A percentile compares a stretch with the other conserved stretches of the same genome.
Evolutionary conservation across 2,113 vertebrate species (phyloP).

Genomic region (Limnothrissa miodon): DNA sequence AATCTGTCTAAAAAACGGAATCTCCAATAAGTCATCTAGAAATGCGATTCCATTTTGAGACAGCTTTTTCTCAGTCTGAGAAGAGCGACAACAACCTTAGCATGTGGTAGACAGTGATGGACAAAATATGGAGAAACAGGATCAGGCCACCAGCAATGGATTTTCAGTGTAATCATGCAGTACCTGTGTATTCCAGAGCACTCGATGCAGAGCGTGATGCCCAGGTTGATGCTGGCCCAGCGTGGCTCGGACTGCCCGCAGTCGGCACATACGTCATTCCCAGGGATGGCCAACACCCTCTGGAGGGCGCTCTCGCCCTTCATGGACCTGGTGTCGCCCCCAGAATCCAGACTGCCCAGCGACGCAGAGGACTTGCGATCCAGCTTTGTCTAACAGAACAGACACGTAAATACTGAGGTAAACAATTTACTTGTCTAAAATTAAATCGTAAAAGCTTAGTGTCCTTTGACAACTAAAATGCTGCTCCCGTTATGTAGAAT

Average conservation of each 20-base stretch:
- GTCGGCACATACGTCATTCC: constrained; percentile 88
- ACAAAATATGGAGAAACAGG: neutral
- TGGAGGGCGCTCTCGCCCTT: constrained; percentile 93
- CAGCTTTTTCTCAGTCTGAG: too few species aligned
- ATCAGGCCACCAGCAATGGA: neutral
- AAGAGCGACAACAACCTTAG: too few species aligned
- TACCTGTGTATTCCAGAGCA: constrained; percentile 96
- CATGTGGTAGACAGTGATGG: too few species aligned
- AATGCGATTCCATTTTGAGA: too few species aligned
- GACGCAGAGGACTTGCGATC: constrained; percentile 89
- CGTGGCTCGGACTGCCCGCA: constrained; percentile 89
- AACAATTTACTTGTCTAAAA: too few species aligned
- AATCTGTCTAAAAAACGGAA: too few species aligned
- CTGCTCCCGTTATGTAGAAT: neutral
- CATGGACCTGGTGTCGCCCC: constrained; percentile 72
- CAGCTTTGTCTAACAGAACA: constrained; percentile 64
- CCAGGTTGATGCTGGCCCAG: constrained; percentile 98
- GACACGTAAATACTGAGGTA: neutral
- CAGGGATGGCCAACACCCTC: constrained; percentile 84
- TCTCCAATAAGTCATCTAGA: neutral
- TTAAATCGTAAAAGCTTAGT: neutral
- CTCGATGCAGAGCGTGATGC: constrained; percentile 94
- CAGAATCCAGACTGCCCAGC: constrained; percentile 85
- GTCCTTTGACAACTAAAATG: neutral
- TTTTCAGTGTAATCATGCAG: constrained; percentile 42